Base-by-base conservation (phyloP, 2,888 invertebrate species). In the Trichacis sp. region DNA sequence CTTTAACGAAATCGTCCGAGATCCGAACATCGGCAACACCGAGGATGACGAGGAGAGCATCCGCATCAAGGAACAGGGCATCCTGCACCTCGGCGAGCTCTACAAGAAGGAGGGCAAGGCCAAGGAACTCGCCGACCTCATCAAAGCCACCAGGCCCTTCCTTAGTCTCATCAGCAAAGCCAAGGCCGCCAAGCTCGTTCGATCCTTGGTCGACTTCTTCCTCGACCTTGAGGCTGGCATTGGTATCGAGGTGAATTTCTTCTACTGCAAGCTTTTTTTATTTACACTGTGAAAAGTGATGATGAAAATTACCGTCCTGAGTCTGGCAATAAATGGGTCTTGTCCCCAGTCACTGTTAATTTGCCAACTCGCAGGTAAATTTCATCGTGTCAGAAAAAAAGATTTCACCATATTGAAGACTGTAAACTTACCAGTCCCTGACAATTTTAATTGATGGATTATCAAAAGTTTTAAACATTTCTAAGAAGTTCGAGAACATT, bases 111-210 rank as follows among this genome's bases (percentile, higher is more conserved):
- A 94, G 85, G 95, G 95, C 82, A 95, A 96, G 86, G 96, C 97
- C 70, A 94, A 95, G 85, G 94, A 94, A 85, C 87, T 95, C 73
- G 95, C 94, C 14, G 94, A 95, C 76, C 88, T 99, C 72, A 98
- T 99, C 80, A 95, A 95, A 87, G 93, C 93, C 67, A 97, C 97
- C 49, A 90, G 98, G 77, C 98, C 98, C 12, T 99, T 99, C 84
- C 89, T 99, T 63, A 93, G 93, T 77, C 88, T 93, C 75, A 96
- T 99, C 80, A 98, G 98, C 84, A 99, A 99, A 88, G 98, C 99
- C 30, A 99, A 99, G 87, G 99, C 99, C 52, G 98, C 98, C 0
- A 99, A 99, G 86, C 87, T 99, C 77, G 98, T 99, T 6, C 90
- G 98, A 69, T 94, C 96, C 17, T 88, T 99, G 74, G 98, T 99